Conservation (phyloP, 2,113 vertebrate genomes). For the Aldabrachelys gigantea region DNA sequence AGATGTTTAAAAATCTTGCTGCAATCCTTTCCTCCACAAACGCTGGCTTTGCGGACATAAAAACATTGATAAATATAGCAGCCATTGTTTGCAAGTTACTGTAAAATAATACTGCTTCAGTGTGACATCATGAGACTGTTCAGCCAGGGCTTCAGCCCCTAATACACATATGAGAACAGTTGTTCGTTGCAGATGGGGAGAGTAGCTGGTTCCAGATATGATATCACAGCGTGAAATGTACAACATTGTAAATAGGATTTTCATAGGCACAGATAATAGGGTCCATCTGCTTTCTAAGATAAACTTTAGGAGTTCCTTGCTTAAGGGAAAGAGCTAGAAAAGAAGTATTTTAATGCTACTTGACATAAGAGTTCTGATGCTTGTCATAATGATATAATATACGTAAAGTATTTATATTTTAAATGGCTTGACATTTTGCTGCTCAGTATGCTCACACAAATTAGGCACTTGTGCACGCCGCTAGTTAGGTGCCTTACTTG, state of each 20-base stretch:
- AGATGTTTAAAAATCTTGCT: constrained; percentile 48
- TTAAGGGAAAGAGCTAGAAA: constrained; percentile 47
- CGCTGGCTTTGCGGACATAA: constrained; percentile 51
- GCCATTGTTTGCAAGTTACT: constrained; percentile 71
- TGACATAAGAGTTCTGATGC: constrained; percentile 40
- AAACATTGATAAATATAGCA: constrained; percentile 70
- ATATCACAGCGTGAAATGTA: constrained; percentile 85
- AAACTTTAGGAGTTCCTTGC: constrained; percentile 68
- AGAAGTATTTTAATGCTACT: constrained; percentile 51
- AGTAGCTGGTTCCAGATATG: constrained; percentile 85
- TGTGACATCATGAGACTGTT: constrained; percentile 80
- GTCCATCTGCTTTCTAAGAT: constrained; percentile 82
- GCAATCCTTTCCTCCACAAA: constrained; percentile 51
- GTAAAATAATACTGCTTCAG: constrained; percentile 75
- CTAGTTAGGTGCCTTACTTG: not conserved
- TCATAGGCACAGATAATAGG: constrained; percentile 79
- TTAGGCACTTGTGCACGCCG: accelerated
- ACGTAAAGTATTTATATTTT: not conserved
- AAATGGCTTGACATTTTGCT: accelerated
- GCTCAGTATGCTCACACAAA: not conserved
- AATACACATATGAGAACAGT: constrained; percentile 80
- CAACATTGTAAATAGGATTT: constrained; percentile 84
- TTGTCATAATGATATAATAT: constrained; percentile 16
- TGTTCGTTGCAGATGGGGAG: constrained; percentile 85
- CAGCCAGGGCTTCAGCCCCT: constrained; percentile 73